A percentile compares a stretch with the other conserved stretches of the same genome.
These are phyloP conservation scores for Mesoligia furuncula DNA, from an alignment of 2,888 invertebrate genomes.

Conservation along the genomic window DNA sequence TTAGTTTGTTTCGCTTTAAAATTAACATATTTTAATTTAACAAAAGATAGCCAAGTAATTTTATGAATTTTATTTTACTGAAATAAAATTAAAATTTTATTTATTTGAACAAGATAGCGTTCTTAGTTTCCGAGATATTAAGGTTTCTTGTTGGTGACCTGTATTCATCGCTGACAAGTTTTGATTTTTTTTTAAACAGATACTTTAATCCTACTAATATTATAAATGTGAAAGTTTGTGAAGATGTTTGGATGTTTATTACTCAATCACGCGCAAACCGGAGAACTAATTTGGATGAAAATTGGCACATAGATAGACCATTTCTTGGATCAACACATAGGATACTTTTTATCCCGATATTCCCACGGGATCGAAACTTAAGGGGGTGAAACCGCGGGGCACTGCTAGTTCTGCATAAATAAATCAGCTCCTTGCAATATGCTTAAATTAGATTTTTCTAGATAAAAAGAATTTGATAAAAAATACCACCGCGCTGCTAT, in stretches of 20 bases:
- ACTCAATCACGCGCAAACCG: too few species aligned
- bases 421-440: background rate
- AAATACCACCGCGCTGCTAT: background rate
- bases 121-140: background rate
- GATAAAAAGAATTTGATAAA: background rate
- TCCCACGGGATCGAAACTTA: too few species aligned
- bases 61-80: background rate
- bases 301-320: too few species aligned
- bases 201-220: too few species aligned
- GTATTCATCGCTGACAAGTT: background rate
- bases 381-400: too few species aligned
- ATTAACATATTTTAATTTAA: background rate
- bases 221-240: too few species aligned
- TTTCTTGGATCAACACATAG: too few species aligned
- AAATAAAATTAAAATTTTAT: background rate
- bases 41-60: background rate
- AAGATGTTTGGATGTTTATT: too few species aligned
- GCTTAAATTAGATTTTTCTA: background rate
- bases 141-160: background rate
- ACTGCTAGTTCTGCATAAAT: background rate
- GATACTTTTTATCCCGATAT: too few species aligned
- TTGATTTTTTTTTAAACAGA: background rate
- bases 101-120: background rate
- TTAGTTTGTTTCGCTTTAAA: background rate
- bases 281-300: too few species aligned